Evolutionary conservation across 2,888 invertebrate genomes (phyloP).

Genomic region (Cactoblastis cactorum): DNA sequence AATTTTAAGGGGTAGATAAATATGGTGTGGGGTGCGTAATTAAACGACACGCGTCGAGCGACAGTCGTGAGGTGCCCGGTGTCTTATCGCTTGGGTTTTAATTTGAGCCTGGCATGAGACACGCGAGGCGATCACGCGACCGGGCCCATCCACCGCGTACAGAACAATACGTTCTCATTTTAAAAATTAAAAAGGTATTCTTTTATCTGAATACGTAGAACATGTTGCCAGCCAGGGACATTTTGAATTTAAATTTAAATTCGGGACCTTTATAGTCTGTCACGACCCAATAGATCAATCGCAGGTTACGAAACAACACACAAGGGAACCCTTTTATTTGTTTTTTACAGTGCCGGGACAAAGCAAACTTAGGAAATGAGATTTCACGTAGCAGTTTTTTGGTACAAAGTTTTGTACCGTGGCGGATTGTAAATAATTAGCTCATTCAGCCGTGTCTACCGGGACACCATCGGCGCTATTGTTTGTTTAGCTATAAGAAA

Average conservation of each 20-base stretch:
- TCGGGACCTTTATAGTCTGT: constrained; percentile 24
- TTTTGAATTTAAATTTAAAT: constrained; percentile 30
- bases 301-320: constrained; percentile 35
- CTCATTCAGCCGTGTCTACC: constrained; percentile 65
- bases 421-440: constrained; percentile 77
- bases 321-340: constrained; percentile 49
- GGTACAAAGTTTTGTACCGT: constrained; percentile 58
- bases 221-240: constrained; percentile 22
- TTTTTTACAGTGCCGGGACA: constrained; percentile 54
- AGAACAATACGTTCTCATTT: constrained; percentile 44
- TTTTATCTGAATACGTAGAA: constrained; percentile 50
- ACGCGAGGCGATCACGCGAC: constrained; percentile 75
- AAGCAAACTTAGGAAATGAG: constrained; percentile 72
- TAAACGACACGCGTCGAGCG: constrained; percentile 70
- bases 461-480: constrained; percentile 50
- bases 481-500: constrained; percentile 57
- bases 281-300: constrained; percentile 40
- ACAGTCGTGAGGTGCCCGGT: constrained; percentile 73
- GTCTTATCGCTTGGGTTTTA: constrained; percentile 74
- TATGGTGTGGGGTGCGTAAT: constrained; percentile 73
- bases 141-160: constrained; percentile 47
- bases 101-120: constrained; percentile 74
- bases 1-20: constrained; percentile 65
- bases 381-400: constrained; percentile 76
- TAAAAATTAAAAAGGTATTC: constrained; percentile 45